Evolutionary conservation across 2,113 vertebrate genomes (phyloP).

Genomic region (Cariama cristata): DNA sequence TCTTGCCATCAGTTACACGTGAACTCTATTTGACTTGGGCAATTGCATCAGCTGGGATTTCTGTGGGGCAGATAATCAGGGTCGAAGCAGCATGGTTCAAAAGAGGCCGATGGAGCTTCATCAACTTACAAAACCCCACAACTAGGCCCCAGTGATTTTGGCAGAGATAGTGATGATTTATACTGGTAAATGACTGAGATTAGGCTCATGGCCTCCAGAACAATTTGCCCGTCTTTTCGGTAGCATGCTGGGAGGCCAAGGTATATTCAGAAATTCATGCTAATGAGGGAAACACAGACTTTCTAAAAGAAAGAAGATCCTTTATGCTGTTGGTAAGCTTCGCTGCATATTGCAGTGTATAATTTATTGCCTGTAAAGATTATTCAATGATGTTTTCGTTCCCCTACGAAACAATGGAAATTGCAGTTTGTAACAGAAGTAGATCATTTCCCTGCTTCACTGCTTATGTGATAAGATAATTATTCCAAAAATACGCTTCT

Average conservation of each 20-base stretch:
- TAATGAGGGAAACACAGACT: not conserved
- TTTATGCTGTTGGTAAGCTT: not conserved
- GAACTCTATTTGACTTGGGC: not conserved
- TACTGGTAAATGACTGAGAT: not conserved
- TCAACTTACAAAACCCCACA: not conserved
- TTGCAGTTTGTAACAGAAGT: not conserved
- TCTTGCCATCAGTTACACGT: not conserved
- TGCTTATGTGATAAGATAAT: conserved; percentile 18
- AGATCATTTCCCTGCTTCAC: not conserved
- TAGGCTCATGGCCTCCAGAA: not conserved
- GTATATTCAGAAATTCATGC: not conserved
- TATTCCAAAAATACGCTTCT: not conserved
- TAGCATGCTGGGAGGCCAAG: not conserved
- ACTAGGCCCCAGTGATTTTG: not conserved
- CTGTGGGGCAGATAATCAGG: not conserved
- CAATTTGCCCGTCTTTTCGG: not conserved
- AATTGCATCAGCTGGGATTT: not conserved
- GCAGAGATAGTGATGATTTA: not conserved
- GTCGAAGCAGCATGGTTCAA: not conserved
- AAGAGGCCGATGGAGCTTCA: not conserved
- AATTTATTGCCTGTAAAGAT: conserved; percentile 13
- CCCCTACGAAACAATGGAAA: conserved; percentile 23
- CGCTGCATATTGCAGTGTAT: not conserved
- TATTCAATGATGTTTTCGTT: not conserved
- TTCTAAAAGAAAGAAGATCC: not conserved